Percentiles rank a stretch among this genome's conserved stretches.
Conservation (phyloP, 2,888 invertebrate genomes). For the Dolichopus griseipennis region DNA sequence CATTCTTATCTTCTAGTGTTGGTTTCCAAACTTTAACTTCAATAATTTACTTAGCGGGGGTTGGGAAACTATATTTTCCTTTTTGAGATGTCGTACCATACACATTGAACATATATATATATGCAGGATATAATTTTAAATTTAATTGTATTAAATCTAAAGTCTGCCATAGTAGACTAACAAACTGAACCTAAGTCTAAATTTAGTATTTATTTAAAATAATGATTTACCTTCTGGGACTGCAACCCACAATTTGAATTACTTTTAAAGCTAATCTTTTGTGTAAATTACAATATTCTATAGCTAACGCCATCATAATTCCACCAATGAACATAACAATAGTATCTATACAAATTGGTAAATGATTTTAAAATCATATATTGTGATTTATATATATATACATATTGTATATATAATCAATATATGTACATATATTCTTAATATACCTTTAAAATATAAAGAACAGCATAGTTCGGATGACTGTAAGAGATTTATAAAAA, state of each 20-base stretch:
- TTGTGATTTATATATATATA: neutral
- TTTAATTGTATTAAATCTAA: too few relatives aligned
- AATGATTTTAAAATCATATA: neutral
- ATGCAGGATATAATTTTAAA: too few relatives aligned
- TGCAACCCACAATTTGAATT: constrained; percentile 66
- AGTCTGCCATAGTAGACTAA: too few relatives aligned
- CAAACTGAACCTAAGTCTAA: too few relatives aligned
- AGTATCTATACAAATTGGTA: constrained; percentile 47
- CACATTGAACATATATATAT: too few relatives aligned
- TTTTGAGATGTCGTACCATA: too few relatives aligned
- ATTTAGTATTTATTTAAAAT: too few relatives aligned
- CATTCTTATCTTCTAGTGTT: too few relatives aligned
- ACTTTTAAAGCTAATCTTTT: constrained; percentile 78
- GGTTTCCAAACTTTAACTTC: too few relatives aligned
- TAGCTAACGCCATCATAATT: constrained; percentile 80
- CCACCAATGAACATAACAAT: constrained; percentile 86
- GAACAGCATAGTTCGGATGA: constrained; percentile 55
- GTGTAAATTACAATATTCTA: constrained; percentile 83
- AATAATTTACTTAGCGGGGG: too few relatives aligned
- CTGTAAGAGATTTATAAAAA: constrained; percentile 27
- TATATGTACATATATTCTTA: neutral
- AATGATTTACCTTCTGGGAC: constrained; percentile 53
- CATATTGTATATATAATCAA: neutral
- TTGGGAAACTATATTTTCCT: too few relatives aligned
- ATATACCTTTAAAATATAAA: constrained; percentile 56